Evolutionary conservation across 2,113 vertebrate species (phyloP), one percentile per base, ranked within the genome.

Genomic region (Chamaetylas fuelleborni): DNA sequence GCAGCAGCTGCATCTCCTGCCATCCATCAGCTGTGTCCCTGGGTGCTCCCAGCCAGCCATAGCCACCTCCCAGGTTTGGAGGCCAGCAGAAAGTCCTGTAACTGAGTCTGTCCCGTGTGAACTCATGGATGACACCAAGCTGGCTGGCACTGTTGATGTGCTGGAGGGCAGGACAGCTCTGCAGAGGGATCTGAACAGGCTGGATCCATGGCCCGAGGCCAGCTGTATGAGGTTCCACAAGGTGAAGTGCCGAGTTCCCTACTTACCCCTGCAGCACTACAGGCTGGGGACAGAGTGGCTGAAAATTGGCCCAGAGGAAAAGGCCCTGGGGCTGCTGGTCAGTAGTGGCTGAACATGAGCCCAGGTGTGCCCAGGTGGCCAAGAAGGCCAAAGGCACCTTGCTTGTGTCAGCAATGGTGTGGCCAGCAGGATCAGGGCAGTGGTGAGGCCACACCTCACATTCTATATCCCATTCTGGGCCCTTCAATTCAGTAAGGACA

Each of bases 401-500:
- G 40, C 15, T 6, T 42, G 15, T 42, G 15, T 42, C 40, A 42
- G 15, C 40, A 42, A 15, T 42, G 40, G 40, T 43, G 50, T 50
- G 58, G 22, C 62, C 48, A 78, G 47, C 28, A 53, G 54, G 38
- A 45, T 4, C 38, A 69, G 36, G 40, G 28, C 58, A 28, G 65
- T 25, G 42, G 0, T 42, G 42, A 42, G 25, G 34, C 17, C 34
- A 72, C 31, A 31, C 31, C 34, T 29, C 0, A 3, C 0, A 17
- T 31, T 4, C 57, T 34, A 19, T 40, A 20, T 48, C 29, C 57
- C 2, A 1, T 22, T 54, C 24, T 25, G 57, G 18, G 18, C 15
- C 14, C 8, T 28, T 38, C 3, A 20, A 4, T 34, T 40, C 40
- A 25, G 47, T 13, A 54, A 24, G 16, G 29, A 25, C 29, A 24